Evolutionary conservation across 2,113 vertebrate species (phyloP).

Genomic region (Pimephales promelas): DNA sequence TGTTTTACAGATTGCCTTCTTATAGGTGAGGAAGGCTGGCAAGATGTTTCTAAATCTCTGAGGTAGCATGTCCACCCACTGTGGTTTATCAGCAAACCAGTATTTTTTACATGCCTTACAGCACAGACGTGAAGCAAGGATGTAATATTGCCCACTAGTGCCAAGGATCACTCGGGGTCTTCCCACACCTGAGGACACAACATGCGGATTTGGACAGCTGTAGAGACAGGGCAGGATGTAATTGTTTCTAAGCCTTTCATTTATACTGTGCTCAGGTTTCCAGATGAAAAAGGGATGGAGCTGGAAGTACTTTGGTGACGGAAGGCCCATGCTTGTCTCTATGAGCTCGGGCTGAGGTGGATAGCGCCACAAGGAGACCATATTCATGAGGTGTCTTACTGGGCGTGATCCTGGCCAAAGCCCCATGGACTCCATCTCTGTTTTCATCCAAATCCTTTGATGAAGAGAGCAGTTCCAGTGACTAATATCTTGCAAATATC

Average conservation of each 20-base stretch:
- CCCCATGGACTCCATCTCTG: background rate
- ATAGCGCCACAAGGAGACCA: slow-evolving; percentile 43
- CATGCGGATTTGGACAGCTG: no score
- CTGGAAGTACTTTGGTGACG: slow-evolving; percentile 49
- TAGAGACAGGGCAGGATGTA: background rate
- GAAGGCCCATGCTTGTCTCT: slow-evolving; percentile 15
- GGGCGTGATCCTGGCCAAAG: slow-evolving; percentile 16
- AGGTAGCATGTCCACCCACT: background rate
- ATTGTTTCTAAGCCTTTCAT: slow-evolving; percentile 50
- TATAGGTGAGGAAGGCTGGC: background rate
- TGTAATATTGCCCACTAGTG: slow-evolving; percentile 28
- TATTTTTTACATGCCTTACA: background rate
- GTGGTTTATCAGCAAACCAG: background rate
- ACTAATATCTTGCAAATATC: background rate
- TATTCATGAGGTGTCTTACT: slow-evolving; percentile 23
- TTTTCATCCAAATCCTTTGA: background rate
- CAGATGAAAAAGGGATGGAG: slow-evolving; percentile 52
- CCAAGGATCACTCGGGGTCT: background rate
- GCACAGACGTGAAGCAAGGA: background rate
- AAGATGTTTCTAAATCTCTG: background rate
- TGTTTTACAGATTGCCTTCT: background rate
- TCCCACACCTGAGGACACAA: no score
- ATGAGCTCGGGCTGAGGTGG: slow-evolving; percentile 51
- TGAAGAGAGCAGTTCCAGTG: no score
- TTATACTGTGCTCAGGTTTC: slow-evolving; percentile 48